A percentile compares a stretch with the other conserved stretches of the same genome.
These are phyloP conservation scores for Laterallus jamaicensis DNA, from an alignment of 2,113 vertebrate genomes.

Conservation along the genomic window DNA sequence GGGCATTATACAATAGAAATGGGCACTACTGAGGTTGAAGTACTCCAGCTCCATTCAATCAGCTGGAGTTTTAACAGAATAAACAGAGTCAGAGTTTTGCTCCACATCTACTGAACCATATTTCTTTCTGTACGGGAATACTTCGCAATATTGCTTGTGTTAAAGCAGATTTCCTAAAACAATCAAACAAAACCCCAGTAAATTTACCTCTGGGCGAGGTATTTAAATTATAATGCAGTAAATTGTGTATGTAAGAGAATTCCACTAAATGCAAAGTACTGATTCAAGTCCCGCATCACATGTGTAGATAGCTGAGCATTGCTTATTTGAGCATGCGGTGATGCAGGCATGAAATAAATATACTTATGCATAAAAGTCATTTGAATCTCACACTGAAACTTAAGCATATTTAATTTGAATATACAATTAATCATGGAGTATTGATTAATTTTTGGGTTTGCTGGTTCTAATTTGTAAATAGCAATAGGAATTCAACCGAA, in stretches of 20 bases:
- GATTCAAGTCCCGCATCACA: not conserved
- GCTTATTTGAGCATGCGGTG: not conserved
- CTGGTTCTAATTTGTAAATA: not conserved
- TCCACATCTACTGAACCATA: not conserved
- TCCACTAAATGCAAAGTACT: not conserved
- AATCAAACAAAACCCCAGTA: not conserved
- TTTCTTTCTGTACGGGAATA: not conserved
- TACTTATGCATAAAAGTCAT: slow-evolving; percentile 6
- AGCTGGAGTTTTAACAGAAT: not conserved
- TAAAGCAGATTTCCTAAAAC: not conserved
- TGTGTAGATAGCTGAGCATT: not conserved
- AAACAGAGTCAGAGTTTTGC: not conserved
- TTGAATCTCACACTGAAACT: slow-evolving; percentile 34
- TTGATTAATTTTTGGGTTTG: not conserved
- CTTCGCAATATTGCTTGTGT: not conserved
- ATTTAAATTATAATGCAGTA: not conserved
- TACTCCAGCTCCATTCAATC: not conserved
- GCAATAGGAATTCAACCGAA: not conserved
- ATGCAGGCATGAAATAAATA: slow-evolving; percentile 33
- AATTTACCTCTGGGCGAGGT: not conserved
- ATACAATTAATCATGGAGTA: not conserved
- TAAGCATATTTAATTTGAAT: slow-evolving; percentile 22
- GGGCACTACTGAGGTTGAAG: not conserved
- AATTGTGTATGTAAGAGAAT: not conserved
- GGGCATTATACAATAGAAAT: not conserved